These are phyloP conservation scores for Centrocercus urophasianus DNA, from an alignment of 2,113 vertebrate genomes.

Conservation along the genomic window DNA sequence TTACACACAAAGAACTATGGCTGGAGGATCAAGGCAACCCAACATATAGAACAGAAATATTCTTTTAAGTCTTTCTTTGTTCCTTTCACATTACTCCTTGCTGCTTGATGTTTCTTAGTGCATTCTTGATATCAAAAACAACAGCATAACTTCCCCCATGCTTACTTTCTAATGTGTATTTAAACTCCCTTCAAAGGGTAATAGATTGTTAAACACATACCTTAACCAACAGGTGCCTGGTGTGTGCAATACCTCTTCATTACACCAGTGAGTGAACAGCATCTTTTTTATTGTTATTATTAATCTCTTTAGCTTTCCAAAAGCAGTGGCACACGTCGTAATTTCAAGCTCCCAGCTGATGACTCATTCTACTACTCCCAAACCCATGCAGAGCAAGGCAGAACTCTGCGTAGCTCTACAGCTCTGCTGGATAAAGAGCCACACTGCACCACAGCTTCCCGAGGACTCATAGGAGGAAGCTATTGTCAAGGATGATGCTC, in stretches of 20 bases:
- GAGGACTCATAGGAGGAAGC: neutral
- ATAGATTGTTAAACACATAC: slow-evolving; percentile 16
- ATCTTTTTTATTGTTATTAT: slow-evolving; percentile 33
- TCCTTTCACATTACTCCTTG: neutral
- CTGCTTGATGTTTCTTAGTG: neutral
- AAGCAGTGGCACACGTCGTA: neutral
- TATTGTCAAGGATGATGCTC: neutral
- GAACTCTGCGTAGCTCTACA: neutral
- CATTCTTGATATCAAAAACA: neutral
- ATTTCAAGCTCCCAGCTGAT: slow-evolving; percentile 36
- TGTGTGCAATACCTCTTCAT: slow-evolving; percentile 45
- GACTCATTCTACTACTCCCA: slow-evolving; percentile 34
- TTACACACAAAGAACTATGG: neutral
- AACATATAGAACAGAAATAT: neutral
- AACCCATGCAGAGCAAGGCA: slow-evolving; percentile 37
- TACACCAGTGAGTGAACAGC: slow-evolving; percentile 11
- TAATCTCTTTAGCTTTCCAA: slow-evolving; percentile 44
- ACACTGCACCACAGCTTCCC: neutral
- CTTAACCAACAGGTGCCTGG: slow-evolving; percentile 45
- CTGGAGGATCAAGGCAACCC: neutral
- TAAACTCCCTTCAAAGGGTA: slow-evolving; percentile 46
- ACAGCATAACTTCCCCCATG: neutral
- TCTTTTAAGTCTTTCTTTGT: neutral
- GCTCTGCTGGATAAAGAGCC: neutral
- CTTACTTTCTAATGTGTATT: neutral